These are phyloP conservation scores for Myanophis thanlyinensis DNA, from an alignment of 2,113 vertebrate species.

Conservation along the genomic window DNA sequence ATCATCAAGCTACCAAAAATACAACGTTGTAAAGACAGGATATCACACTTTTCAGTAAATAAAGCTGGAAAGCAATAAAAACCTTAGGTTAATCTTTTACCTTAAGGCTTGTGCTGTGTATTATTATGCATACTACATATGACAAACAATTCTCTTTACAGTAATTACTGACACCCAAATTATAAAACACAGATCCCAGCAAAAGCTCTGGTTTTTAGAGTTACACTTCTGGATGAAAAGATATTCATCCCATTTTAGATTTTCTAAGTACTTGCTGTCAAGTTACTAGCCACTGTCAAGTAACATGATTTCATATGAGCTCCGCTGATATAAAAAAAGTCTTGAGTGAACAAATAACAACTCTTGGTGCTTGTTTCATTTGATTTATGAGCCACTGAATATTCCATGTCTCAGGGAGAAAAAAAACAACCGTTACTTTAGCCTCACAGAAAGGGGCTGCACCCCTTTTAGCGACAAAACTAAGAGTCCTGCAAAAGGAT, in stretches of 20 bases:
- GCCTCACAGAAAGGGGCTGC: not conserved
- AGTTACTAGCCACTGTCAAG: not conserved
- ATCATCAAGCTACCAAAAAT: not conserved
- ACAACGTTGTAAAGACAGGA: not conserved
- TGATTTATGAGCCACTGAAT: not conserved
- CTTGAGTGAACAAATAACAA: not conserved
- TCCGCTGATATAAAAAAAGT: not conserved
- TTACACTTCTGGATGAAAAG: not conserved
- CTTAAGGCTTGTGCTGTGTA: not conserved
- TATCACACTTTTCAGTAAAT: not conserved
- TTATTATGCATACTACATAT: not conserved
- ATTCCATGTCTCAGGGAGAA: not conserved
- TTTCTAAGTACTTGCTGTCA: not conserved
- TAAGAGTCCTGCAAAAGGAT: not conserved
- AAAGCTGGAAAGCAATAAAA: not conserved
- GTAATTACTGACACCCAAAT: not conserved
- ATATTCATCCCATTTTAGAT: not conserved
- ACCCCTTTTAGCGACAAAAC: not conserved
- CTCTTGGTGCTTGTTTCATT: not conserved
- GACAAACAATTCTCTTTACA: not conserved
- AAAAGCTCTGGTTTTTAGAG: not conserved
- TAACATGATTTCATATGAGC: not conserved
- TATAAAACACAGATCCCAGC: not conserved
- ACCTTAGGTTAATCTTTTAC: not conserved
- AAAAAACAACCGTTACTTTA: not conserved